Evolutionary conservation across 1,140 invertebrate species (phyloP).

Genomic region (Diuraphis noxia): DNA sequence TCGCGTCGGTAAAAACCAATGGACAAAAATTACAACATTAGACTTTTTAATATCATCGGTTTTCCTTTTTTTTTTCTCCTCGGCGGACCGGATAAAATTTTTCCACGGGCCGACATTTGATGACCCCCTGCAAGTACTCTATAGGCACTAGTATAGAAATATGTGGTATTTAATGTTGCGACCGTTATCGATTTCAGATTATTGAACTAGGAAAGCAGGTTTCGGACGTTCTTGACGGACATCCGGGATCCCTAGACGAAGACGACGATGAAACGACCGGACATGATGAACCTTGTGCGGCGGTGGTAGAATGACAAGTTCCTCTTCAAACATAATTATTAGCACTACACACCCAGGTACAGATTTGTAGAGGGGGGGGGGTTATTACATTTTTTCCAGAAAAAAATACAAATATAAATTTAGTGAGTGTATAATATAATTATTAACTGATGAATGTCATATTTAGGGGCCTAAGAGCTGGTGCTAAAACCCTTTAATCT

Average conservation of each 20-base stretch:
- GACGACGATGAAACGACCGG: background rate
- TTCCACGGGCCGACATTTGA: too few relatives aligned
- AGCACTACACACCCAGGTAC: background rate
- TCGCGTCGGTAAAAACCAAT: too few relatives aligned
- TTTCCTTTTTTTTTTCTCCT: too few relatives aligned
- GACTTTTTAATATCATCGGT: too few relatives aligned
- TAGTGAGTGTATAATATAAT: background rate
- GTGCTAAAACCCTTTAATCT: background rate
- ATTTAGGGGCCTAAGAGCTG: background rate
- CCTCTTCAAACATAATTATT: background rate
- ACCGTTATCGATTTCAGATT: slow-evolving; percentile 22
- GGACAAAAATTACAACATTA: too few relatives aligned
- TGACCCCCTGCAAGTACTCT: too few relatives aligned
- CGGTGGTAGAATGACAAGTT: background rate
- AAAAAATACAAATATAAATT: background rate
- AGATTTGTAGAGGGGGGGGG: background rate
- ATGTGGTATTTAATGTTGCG: background rate
- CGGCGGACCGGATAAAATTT: too few relatives aligned
- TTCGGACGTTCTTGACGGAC: background rate
- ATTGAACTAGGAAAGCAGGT: slow-evolving; percentile 5
- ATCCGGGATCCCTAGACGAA: background rate
- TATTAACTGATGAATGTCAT: background rate
- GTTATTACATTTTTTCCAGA: background rate
- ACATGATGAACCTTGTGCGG: background rate
- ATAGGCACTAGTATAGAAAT: too few relatives aligned